phyloP scores from a whole-genome alignment of 2,113 vertebrate species.

The Turdus rufiventris region DNA sequence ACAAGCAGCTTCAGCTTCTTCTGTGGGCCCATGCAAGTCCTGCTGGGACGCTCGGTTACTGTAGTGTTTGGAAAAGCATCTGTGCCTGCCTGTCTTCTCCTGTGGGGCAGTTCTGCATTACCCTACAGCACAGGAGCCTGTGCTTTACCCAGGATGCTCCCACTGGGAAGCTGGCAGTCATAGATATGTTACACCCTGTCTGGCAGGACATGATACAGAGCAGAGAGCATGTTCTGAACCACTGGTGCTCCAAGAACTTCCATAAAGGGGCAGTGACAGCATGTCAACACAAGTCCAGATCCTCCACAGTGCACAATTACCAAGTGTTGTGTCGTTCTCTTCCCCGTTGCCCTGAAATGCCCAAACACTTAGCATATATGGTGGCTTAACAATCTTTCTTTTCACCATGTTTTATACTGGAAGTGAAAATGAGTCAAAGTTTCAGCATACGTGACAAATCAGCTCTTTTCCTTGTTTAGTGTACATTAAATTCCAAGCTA shows the following conservation, averaged over 20 bases:
- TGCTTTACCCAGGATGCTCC: not conserved
- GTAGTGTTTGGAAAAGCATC: not conserved
- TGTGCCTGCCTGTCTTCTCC: not conserved
- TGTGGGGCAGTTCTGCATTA: not conserved
- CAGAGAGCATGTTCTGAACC: not conserved
- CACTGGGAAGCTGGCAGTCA: not conserved
- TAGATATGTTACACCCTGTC: not conserved
- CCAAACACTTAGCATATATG: not conserved
- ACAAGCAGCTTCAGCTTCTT: not conserved
- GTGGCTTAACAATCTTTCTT: not conserved
- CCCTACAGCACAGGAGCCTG: not conserved
- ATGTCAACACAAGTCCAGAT: not conserved
- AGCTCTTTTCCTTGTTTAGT: not conserved
- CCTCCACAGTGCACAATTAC: not conserved
- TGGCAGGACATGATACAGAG: not conserved
- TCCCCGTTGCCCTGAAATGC: not conserved
- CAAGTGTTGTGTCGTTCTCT: not conserved
- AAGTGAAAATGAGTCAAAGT: not conserved
- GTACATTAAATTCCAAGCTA: not conserved
- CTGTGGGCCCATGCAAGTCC: rapidly evolving
- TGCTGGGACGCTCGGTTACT: not conserved
- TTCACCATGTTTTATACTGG: not conserved
- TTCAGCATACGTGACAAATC: not conserved
- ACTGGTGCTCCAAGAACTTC: not conserved
- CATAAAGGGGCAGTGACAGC: not conserved